Evolutionary conservation across 2,797 vertebrate species (phyloP), one percentile per base, ranked within the genome.

Genomic region (Pseudotriccus pelzelni): DNA sequence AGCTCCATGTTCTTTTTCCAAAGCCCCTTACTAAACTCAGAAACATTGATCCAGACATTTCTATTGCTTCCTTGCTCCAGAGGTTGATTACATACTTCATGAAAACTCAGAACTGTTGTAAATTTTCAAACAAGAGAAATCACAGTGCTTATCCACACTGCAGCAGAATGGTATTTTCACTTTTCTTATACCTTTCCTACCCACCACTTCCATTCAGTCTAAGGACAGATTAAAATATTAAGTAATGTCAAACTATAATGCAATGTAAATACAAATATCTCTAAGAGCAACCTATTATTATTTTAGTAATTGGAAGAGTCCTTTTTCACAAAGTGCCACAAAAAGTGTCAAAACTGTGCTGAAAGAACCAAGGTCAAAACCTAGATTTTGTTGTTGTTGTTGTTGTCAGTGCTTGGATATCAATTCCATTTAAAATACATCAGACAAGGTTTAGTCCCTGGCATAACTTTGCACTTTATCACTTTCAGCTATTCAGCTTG

Each of bases 1-100:
- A 92, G 60, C 76, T 95, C 87, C 66, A 24, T 63, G 73, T 46
- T 88, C 89, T 78, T 85, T 92, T 92, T 94, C 84, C 92, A 95
- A 91, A 96, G 73, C 43, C 92, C 69, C 50, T 96, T 69, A 84
- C 89, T 96, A 94, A 95, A 96, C 92, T 96, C 90, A 85, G 76
- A 89, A 86, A 92, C 95, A 96, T 96, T 89, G 93, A 97, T 95
- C 93, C 87, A 94, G 94, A 89, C 90, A 92, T 93, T 95, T 96
- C 95, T 96, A 89, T 93, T 92, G 92, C 93, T 92, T 96, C 75
- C 89, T 92, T 92, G 87, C 76, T 91, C 90, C 78, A 83, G 72
- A 94, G 89, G 90, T 94, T 94, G 96, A 94, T 94, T 95, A 92
- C 76, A 87, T 50, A 92, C 72, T 90, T 92, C 93, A 89, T 69